Percentiles rank a stretch among this genome's conserved stretches.
phyloP scores from a whole-genome alignment of 2,797 vertebrate genomes.

The Liparis tanakae region DNA sequence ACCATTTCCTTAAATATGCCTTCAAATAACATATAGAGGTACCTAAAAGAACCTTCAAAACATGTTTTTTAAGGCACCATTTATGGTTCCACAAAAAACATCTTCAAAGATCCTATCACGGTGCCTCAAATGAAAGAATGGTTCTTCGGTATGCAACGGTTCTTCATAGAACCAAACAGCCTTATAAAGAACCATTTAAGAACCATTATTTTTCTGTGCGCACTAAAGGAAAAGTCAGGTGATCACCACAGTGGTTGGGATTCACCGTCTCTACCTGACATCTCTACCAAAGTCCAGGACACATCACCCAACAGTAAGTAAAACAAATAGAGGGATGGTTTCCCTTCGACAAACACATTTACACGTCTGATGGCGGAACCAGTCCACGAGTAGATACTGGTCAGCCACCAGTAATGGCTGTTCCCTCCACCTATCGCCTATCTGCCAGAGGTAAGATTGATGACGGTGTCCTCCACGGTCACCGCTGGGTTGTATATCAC shows the following conservation, averaged over 20 bases:
- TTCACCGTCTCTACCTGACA: not conserved
- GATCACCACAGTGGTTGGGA: not conserved
- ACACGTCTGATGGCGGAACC: not conserved
- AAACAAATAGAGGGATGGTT: not conserved
- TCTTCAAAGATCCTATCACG: too few species aligned
- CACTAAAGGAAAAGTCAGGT: not conserved
- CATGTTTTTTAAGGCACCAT: too few species aligned
- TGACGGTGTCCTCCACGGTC: slow-evolving; percentile 38
- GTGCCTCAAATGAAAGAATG: too few species aligned
- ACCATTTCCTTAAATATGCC: too few species aligned
- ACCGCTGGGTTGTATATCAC: slow-evolving; percentile 37
- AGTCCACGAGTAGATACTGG: not conserved
- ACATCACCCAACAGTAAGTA: not conserved
- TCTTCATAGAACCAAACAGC: too few species aligned
- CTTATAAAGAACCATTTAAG: too few species aligned
- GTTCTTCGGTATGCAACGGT: too few species aligned
- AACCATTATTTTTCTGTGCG: too few species aligned
- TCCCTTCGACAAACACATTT: not conserved
- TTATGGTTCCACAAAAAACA: too few species aligned
- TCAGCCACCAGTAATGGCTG: not conserved
- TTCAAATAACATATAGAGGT: too few species aligned
- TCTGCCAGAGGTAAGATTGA: slow-evolving; percentile 40
- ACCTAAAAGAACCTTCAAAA: too few species aligned
- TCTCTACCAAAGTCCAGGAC: not conserved
- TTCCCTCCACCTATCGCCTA: slow-evolving; percentile 9